These are phyloP conservation scores for Syritta pipiens DNA, from an alignment of 2,888 invertebrate species.

Conservation along the genomic window DNA sequence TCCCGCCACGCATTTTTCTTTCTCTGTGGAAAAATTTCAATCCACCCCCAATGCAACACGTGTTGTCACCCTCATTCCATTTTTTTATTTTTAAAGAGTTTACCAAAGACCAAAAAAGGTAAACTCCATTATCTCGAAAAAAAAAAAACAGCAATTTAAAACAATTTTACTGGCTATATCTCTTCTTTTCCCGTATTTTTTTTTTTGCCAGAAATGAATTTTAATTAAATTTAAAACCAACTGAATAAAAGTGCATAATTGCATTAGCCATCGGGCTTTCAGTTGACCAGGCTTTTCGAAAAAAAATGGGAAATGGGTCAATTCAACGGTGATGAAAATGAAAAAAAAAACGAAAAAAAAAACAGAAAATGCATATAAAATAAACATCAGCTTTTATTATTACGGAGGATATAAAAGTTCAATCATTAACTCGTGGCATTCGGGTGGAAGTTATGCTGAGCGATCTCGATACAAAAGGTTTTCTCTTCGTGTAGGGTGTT, in stretches of 20 bases:
- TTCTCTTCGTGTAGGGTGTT: too few species aligned
- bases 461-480: too few species aligned
- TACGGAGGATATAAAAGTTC: neutral
- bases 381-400: constrained; percentile 26
- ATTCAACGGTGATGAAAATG: constrained; percentile 5
- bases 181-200: neutral
- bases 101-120: too few species aligned
- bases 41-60: too few species aligned
- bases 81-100: too few species aligned
- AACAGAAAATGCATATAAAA: constrained; percentile 8
- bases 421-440: neutral
- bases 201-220: constrained; percentile 30
- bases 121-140: too few species aligned
- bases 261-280: constrained; percentile 37
- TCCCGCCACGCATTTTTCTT: too few species aligned
- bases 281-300: neutral
- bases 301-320: constrained; percentile 61
- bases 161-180: constrained; percentile 9
- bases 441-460: too few species aligned
- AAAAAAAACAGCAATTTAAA: constrained; percentile 25
- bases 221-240: constrained; percentile 60
- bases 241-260: constrained; percentile 59
- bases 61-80: too few species aligned
- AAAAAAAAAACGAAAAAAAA: neutral
- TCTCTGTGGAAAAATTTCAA: too few species aligned